phyloP scores from a whole-genome alignment of 2,797 vertebrate species.

The Urosaurus nigricauda region DNA sequence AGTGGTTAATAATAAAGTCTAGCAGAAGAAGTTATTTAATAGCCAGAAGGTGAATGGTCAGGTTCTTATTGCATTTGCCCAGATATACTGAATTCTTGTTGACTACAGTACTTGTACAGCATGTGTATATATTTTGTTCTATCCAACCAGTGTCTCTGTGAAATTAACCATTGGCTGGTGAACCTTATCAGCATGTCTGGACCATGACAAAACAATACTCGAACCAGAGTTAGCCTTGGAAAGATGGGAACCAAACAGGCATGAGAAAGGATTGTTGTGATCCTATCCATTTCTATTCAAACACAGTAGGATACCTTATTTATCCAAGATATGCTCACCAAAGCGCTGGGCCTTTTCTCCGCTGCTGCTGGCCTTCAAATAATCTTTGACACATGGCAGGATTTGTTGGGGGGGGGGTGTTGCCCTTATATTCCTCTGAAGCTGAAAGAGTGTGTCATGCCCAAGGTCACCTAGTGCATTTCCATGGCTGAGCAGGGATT shows the following conservation, averaged over 20 bases:
- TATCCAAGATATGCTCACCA: neutral
- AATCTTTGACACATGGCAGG: no score
- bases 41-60: neutral
- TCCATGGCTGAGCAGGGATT: no score
- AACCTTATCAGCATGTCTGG: neutral
- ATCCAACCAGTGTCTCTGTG: no score
- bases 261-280: neutral
- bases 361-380: no score
- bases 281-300: neutral
- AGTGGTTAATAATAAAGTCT: conserved; percentile 49
- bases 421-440: no score
- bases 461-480: no score
- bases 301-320: neutral
- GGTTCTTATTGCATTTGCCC: neutral
- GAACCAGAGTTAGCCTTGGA: neutral
- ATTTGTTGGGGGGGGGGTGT: no score
- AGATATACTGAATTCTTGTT: neutral
- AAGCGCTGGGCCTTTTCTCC: neutral
- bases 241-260: neutral
- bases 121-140: no score
- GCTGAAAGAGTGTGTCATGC: no score
- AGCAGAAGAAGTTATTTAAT: neutral
- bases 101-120: neutral
- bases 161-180: neutral
- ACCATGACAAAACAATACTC: neutral